phyloP scores from a whole-genome alignment of 2,888 invertebrate genomes.

The Ochropacha duplaris region DNA sequence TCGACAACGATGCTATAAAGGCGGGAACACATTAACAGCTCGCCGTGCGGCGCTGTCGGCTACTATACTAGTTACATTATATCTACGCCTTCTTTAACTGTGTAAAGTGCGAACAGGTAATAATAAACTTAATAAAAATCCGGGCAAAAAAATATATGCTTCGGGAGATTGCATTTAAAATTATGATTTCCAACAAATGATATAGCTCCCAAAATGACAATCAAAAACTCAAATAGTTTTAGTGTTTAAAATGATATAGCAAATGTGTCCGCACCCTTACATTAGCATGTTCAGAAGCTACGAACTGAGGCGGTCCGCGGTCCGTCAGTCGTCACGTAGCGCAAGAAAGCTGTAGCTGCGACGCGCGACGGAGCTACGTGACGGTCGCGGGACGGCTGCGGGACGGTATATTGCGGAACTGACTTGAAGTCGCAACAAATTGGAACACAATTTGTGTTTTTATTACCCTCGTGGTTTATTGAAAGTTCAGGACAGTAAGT shows the following conservation, averaged over 20 bases:
- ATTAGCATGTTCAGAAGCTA: not conserved
- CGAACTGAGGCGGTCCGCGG: not conserved
- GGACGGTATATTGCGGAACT: not conserved
- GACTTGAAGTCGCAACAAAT: slow-evolving; percentile 1
- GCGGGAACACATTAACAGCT: not conserved
- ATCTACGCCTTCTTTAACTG: not conserved
- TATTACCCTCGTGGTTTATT: not conserved
- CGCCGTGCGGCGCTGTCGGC: not conserved
- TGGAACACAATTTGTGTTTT: not conserved
- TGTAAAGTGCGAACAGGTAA: not conserved
- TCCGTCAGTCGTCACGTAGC: slow-evolving; percentile 10
- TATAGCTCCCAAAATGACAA: too few relatives aligned
- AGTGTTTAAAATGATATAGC: not conserved
- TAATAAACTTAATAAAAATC: not conserved
- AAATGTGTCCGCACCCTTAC: not conserved
- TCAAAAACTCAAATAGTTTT: too few relatives aligned
- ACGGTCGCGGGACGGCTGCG: not conserved
- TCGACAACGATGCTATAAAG: not conserved
- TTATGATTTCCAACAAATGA: too few relatives aligned
- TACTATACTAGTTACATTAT: not conserved
- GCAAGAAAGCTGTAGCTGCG: slow-evolving; percentile 26
- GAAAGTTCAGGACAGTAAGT: not conserved
- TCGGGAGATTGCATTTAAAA: too few relatives aligned
- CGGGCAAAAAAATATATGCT: too few relatives aligned
- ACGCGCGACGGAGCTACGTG: slow-evolving; percentile 2